These are phyloP conservation scores for Microcebus jonahi DNA, from an alignment of 2,113 vertebrate genomes.

Conservation along the genomic window DNA sequence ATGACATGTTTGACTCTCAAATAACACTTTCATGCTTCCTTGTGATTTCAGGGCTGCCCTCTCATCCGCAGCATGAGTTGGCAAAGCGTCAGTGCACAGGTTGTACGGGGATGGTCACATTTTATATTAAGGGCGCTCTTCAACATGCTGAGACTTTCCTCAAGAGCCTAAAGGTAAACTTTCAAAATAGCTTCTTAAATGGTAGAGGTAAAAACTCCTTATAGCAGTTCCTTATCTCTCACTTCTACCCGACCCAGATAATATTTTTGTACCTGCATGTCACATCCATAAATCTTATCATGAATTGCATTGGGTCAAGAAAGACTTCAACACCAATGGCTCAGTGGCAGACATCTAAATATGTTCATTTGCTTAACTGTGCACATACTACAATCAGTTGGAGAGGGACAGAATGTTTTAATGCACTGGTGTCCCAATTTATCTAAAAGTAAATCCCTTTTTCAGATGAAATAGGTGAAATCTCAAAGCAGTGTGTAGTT, in stretches of 20 bases:
- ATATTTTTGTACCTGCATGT: not conserved
- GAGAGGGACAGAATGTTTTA: not conserved
- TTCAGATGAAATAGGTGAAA: not conserved
- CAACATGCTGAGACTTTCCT: constrained; percentile 90
- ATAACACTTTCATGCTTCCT: not conserved
- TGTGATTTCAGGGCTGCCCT: constrained; percentile 89
- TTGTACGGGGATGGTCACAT: constrained; percentile 92
- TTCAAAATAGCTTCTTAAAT: not conserved
- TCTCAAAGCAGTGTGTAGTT: not conserved
- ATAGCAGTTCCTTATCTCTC: not conserved
- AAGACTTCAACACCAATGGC: not conserved
- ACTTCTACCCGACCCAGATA: not conserved
- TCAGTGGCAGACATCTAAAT: not conserved
- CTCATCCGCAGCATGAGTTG: constrained; percentile 93
- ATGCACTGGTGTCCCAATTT: not conserved
- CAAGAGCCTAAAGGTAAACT: constrained; percentile 91
- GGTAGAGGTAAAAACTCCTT: not conserved
- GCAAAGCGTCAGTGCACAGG: constrained; percentile 91
- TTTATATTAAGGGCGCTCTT: constrained; percentile 92
- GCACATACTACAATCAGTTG: not conserved
- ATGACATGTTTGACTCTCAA: not conserved
- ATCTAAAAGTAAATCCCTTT: not conserved
- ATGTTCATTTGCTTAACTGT: not conserved
- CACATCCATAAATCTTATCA: not conserved
- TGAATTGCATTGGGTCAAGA: not conserved